A percentile compares a stretch with the other conserved stretches of the same genome.
Evolutionary conservation across 2,113 vertebrate species (phyloP).

Genomic region (Sterna hirundo): DNA sequence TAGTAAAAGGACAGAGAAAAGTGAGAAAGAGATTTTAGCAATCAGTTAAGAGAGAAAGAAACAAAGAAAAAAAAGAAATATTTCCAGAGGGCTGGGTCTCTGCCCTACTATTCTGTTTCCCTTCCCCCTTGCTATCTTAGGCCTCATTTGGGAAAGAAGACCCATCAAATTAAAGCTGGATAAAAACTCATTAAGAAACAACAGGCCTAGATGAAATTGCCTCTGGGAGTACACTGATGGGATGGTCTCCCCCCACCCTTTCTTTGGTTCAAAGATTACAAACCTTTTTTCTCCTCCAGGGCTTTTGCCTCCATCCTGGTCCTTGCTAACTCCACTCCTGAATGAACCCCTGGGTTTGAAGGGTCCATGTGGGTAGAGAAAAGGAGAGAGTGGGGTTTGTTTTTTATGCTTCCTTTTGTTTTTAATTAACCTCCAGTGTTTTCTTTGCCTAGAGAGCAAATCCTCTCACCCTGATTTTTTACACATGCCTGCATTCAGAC

Average conservation of each 20-base stretch:
- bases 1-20: not conserved
- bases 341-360: not conserved
- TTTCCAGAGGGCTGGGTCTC: not conserved
- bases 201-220: slow-evolving; percentile 10
- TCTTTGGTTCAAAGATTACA: not conserved
- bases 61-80: not conserved
- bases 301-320: not conserved
- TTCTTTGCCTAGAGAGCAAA: slow-evolving; percentile 40
- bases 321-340: not conserved
- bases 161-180: slow-evolving; percentile 25
- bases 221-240: not conserved
- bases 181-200: slow-evolving; percentile 54
- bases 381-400: not conserved
- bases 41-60: not conserved
- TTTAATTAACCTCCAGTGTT: slow-evolving; percentile 67
- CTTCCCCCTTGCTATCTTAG: not conserved
- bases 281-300: not conserved
- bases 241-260: not conserved
- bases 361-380: not conserved
- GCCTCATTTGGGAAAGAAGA: slow-evolving; percentile 11
- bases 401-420: slow-evolving; percentile 51
- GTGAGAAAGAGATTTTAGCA: not conserved
- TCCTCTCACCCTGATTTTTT: slow-evolving; percentile 1
- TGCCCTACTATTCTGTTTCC: not conserved
- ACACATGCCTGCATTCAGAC: slow-evolving; percentile 5